Percentiles rank a stretch among this genome's conserved stretches.
phyloP scores from a whole-genome alignment of 1,140 invertebrate genomes.

The Pollicipes pollicipes region DNA sequence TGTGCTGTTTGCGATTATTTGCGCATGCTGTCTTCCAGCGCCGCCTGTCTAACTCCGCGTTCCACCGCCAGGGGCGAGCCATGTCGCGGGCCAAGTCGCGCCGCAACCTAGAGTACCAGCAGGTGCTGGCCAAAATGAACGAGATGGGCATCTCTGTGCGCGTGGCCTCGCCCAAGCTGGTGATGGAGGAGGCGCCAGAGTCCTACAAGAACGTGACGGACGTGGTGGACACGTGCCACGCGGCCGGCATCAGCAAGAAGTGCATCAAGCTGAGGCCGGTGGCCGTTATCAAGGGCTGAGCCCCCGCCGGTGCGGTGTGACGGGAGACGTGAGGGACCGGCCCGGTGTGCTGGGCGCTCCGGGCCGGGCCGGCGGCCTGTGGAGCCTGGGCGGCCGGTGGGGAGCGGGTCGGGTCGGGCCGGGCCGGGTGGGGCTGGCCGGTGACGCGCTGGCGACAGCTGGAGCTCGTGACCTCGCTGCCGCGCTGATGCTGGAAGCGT shows the following conservation, averaged over 20 bases:
- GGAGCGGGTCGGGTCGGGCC: not conserved
- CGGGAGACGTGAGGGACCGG: not conserved
- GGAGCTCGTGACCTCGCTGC: too few relatives aligned
- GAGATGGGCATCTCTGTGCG: constrained; percentile 89
- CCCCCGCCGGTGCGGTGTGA: not conserved
- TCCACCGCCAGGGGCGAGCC: constrained; percentile 62
- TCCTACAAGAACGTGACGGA: constrained; percentile 99
- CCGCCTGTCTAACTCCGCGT: too few relatives aligned
- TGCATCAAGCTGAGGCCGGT: constrained; percentile 93
- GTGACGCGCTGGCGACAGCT: too few relatives aligned
- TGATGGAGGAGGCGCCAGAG: constrained; percentile 99
- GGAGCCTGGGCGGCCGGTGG: too few relatives aligned
- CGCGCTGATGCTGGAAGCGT: too few relatives aligned
- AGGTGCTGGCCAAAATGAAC: constrained; percentile 71
- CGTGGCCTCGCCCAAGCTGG: constrained; percentile 95
- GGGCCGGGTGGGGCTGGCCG: not conserved
- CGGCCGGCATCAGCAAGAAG: constrained; percentile 92
- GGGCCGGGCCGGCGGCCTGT: not conserved
- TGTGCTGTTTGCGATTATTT: too few relatives aligned
- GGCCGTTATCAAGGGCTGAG: constrained; percentile 93
- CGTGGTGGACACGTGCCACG: constrained; percentile 96
- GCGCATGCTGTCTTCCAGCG: too few relatives aligned
- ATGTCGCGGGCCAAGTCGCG: constrained; percentile 92
- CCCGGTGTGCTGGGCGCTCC: not conserved
- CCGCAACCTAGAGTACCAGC: constrained; percentile 80